A percentile compares a stretch with the other conserved stretches of the same genome.
These are phyloP conservation scores for Mareca strepera DNA, from an alignment of 2,797 vertebrate species.

Conservation along the genomic window DNA sequence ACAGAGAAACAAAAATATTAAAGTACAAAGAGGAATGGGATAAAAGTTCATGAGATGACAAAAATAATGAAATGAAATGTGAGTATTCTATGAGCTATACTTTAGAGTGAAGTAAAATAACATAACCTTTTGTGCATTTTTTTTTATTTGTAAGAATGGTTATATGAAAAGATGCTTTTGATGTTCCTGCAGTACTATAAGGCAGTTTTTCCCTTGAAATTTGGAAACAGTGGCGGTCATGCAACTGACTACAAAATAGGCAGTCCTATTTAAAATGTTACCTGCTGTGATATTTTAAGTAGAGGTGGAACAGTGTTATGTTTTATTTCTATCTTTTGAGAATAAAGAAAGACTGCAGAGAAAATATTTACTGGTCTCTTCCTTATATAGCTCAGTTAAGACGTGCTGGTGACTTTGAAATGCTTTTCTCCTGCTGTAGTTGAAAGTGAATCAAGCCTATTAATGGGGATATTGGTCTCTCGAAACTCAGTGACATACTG, in stretches of 20 bases:
- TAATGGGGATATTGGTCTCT: neutral
- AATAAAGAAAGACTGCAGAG: neutral
- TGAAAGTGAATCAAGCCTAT: neutral
- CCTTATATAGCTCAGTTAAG: neutral
- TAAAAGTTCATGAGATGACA: neutral
- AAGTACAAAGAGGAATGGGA: neutral
- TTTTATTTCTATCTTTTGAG: neutral
- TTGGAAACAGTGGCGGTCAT: neutral
- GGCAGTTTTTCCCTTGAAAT: neutral
- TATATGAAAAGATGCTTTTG: neutral
- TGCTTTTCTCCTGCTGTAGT: neutral
- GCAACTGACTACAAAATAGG: neutral
- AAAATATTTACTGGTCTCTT: neutral
- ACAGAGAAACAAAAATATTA: neutral
- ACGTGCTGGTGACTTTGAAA: neutral
- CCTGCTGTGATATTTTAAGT: neutral
- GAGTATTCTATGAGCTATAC: neutral
- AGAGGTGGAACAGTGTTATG: neutral
- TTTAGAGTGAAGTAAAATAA: neutral
- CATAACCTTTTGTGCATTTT: neutral
- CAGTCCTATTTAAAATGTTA: neutral
- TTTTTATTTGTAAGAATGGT: neutral
- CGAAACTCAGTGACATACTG: neutral
- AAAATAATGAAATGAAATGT: neutral
- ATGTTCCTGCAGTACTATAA: neutral